Evolutionary conservation across 2,797 vertebrate species (phyloP).

Genomic region (Champsocephalus esox): DNA sequence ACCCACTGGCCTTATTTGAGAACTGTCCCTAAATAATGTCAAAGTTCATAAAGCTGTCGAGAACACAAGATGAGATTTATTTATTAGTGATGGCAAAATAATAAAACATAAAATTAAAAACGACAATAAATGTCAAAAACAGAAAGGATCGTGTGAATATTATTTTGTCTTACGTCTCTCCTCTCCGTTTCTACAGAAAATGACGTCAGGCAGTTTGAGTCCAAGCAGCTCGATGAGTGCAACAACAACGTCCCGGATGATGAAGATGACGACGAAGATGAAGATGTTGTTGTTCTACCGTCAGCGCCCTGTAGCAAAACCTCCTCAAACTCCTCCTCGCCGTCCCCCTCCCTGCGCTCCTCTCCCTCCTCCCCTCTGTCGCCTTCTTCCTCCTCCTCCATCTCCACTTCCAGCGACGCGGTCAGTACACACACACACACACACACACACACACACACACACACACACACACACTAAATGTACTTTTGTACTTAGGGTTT

Average conservation of each 20-base stretch:
- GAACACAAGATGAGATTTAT: too few relatives aligned
- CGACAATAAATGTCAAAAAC: too few relatives aligned
- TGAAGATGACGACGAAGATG: conserved; percentile 60
- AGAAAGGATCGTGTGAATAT: background rate
- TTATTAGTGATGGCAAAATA: too few relatives aligned
- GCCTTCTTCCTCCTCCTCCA: conserved; percentile 90
- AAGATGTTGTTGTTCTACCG: conserved; percentile 78
- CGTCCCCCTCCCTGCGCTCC: conserved; percentile 90
- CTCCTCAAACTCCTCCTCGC: conserved; percentile 95
- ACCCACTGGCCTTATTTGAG: too few relatives aligned
- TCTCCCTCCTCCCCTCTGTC: conserved; percentile 93
- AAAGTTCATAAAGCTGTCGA: too few relatives aligned
- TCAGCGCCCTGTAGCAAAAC: conserved; percentile 90
- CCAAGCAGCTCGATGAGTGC: conserved; percentile 94
- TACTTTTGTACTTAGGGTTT: too few relatives aligned
- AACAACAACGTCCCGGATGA: conserved; percentile 94
- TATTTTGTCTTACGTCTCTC: background rate
- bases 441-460: background rate
- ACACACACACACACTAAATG: background rate
- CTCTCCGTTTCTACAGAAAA: conserved; percentile 82
- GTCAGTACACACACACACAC: conserved; percentile 83
- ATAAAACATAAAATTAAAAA: too few relatives aligned
- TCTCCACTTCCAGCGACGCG: conserved; percentile 95
- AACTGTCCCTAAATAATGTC: too few relatives aligned
- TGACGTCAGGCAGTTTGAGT: conserved; percentile 91